A percentile compares a stretch with the other conserved stretches of the same genome.
phyloP scores from a whole-genome alignment of 2,113 vertebrate genomes.

The Brachyhypopomus gauderio region DNA sequence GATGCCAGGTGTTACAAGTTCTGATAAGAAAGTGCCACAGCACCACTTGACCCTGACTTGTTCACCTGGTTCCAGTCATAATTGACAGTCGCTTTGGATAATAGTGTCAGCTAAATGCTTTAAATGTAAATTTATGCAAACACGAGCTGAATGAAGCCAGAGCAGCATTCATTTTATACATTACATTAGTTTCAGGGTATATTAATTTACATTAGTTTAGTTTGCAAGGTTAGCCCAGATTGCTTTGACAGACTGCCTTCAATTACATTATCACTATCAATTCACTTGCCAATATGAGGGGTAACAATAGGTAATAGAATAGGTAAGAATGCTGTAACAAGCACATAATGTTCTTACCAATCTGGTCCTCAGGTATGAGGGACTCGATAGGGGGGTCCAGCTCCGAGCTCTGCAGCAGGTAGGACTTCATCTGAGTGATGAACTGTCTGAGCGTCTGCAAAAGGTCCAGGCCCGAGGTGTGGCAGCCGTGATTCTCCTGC shows the following conservation, averaged over 20 bases:
- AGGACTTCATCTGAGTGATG: slow-evolving; percentile 97
- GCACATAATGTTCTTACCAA: slow-evolving; percentile 79
- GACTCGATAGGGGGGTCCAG: slow-evolving; percentile 91
- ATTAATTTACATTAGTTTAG: too few species aligned
- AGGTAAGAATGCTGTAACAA: background rate
- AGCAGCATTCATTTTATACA: background rate
- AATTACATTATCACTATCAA: background rate
- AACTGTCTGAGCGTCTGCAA: slow-evolving; percentile 96
- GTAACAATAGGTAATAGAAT: too few species aligned
- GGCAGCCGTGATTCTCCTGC: slow-evolving; percentile 86
- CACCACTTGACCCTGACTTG: too few species aligned
- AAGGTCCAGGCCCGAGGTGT: slow-evolving; percentile 86
- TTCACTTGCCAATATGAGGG: too few species aligned
- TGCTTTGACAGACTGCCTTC: background rate
- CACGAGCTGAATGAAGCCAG: background rate
- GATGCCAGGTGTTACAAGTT: background rate
- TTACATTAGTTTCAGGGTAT: too few species aligned
- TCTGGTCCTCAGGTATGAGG: slow-evolving; percentile 92
- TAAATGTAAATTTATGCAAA: background rate
- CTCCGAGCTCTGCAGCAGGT: slow-evolving; percentile 92
- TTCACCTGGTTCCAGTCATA: too few species aligned
- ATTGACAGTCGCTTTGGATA: too few species aligned
- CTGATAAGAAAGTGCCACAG: background rate
- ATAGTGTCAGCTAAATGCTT: too few species aligned
- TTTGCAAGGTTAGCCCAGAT: background rate